Evolutionary conservation across 2,797 vertebrate species (phyloP).

Genomic region (Pipistrellus nathusii): DNA sequence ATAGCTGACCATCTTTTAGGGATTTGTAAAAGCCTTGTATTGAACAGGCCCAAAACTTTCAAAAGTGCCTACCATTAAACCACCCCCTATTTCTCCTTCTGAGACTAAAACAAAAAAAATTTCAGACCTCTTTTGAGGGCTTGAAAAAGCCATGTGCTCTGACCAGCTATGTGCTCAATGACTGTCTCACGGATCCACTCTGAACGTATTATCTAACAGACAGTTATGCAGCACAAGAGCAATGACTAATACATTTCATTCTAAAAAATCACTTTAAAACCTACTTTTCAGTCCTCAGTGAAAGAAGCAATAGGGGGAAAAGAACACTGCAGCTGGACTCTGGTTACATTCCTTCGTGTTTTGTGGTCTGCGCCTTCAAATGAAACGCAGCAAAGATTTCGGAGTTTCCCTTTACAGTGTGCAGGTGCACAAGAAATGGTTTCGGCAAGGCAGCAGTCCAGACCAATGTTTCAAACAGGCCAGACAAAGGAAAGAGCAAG

Average conservation of each 20-base stretch:
- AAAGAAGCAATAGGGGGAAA: background rate
- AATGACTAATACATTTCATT: conserved; percentile 54
- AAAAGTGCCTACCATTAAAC: conserved; percentile 23
- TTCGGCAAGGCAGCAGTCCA: conserved; percentile 5
- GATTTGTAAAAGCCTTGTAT: background rate
- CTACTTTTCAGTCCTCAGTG: background rate
- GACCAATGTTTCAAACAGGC: conserved; percentile 54
- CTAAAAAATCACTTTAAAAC: conserved; percentile 61
- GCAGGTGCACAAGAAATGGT: conserved; percentile 52
- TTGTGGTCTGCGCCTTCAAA: conserved; percentile 57
- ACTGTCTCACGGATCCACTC: conserved; percentile 24
- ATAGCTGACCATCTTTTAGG: conserved; percentile 45
- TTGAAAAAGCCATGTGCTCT: conserved; percentile 28
- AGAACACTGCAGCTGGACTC: background rate
- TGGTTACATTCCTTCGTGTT: conserved; percentile 41
- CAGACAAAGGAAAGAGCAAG: conserved; percentile 47
- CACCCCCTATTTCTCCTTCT: conserved; percentile 42
- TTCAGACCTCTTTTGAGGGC: conserved; percentile 29
- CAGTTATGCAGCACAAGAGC: conserved; percentile 27
- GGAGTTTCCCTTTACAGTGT: conserved; percentile 57
- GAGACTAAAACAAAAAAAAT: conserved; percentile 42
- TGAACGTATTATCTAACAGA: conserved; percentile 30
- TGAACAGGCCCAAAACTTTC: conserved; percentile 44
- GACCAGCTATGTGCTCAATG: background rate
- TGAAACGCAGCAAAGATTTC: conserved; percentile 56